Evolutionary conservation across 2,888 invertebrate species (phyloP), one percentile per base, ranked within the genome.

Genomic region (Pristionchus entomophagus): DNA sequence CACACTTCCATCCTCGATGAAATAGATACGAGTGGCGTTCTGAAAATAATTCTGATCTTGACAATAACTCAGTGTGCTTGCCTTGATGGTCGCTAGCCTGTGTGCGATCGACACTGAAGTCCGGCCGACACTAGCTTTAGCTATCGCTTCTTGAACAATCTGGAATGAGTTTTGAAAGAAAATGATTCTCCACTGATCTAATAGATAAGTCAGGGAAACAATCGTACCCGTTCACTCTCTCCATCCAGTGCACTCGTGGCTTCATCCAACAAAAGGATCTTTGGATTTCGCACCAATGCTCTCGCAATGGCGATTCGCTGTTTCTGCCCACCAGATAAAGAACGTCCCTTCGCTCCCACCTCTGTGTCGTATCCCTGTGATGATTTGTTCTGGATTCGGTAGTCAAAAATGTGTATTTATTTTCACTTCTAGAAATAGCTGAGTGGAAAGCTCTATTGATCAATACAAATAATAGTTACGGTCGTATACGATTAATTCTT

Each of bases 281-380:
- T 94, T 3, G 94, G 94, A 88, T 94, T 92, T 5, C 88, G 32
- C 0, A 86, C 69, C 19, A 88, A 32, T 14, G 88, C 88, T 35
- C 88, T 51, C 5, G 88, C 88, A 32, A 88, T 88, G 41, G 88
- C 88, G 22, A 88, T 73, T 32, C 87, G 69, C 17, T 88, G 87
- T 22, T 87, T 87, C 45, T 87, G 87, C 19, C 87, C 87, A 2
- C 87, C 87, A 80, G 80, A 80, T 2, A 80, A 17, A n/a, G 73
- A 53, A 45, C 84, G 32, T n/a, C 87, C 87, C 49, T 88, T 87
- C n/a, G 86, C 65, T 2, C 87, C 87, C 26, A 87, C 85, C 19
- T 87, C 73, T 14, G 88, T 87, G n/a, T 87, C 81, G 51, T 87
- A 87, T 3, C 88, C 88, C 87, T 87, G 41, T 12, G 51, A n/a